Evolutionary conservation across 2,113 vertebrate species (phyloP).

Genomic region (Clarias gariepinus): DNA sequence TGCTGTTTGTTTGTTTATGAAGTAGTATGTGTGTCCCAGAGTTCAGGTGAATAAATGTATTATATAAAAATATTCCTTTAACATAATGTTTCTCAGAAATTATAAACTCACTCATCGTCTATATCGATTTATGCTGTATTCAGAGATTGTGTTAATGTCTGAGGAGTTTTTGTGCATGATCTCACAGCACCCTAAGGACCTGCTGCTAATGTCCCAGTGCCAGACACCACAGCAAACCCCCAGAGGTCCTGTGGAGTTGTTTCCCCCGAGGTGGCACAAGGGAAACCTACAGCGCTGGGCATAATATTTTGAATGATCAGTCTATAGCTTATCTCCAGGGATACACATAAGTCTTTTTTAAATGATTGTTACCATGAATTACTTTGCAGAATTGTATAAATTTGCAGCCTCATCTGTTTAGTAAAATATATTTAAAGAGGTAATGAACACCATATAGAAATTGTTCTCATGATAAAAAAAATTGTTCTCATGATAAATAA

Average conservation of each 20-base stretch:
- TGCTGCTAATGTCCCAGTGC: too few relatives aligned
- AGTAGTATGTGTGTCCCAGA: neutral
- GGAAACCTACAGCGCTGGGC: too few relatives aligned
- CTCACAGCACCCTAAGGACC: neutral
- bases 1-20: neutral
- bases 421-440: neutral
- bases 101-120: neutral
- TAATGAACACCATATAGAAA: neutral
- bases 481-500: neutral
- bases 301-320: too few relatives aligned
- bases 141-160: neutral
- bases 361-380: neutral
- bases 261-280: too few relatives aligned
- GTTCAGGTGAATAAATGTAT: neutral
- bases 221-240: too few relatives aligned
- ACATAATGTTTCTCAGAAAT: neutral
- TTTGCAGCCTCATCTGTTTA: neutral
- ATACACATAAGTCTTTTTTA: neutral
- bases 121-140: neutral
- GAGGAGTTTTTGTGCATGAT: neutral
- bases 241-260: too few relatives aligned
- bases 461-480: neutral
- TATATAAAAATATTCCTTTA: neutral
- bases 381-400: neutral
- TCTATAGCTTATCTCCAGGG: neutral